Conservation (phyloP, 2,888 invertebrate species). For the Lutraria lutraria region DNA sequence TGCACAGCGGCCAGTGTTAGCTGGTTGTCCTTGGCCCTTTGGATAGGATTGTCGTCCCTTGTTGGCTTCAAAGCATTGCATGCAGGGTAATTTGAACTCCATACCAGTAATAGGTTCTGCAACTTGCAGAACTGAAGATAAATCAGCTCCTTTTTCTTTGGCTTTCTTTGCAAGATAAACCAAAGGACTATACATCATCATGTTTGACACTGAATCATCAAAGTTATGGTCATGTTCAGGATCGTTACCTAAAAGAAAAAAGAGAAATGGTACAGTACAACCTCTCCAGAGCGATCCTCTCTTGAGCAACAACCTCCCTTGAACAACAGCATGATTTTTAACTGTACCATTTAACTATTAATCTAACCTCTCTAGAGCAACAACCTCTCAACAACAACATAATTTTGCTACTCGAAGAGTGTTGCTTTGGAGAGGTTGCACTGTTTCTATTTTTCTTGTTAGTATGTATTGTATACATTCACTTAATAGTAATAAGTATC, state of each 20-base stretch:
- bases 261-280: neutral
- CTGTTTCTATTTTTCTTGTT: too few species aligned
- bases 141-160: constrained; percentile 24
- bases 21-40: neutral
- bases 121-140: neutral
- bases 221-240: neutral
- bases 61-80: constrained; percentile 50
- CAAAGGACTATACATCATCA: constrained; percentile 24
- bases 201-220: neutral
- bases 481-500: neutral
- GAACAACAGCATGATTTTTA: too few species aligned
- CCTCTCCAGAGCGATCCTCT: too few species aligned
- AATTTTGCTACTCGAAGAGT: too few species aligned
- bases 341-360: too few species aligned
- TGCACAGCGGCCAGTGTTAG: neutral
- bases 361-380: too few species aligned
- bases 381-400: too few species aligned
- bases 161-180: neutral
- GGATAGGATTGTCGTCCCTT: neutral
- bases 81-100: constrained; percentile 38
- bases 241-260: neutral
- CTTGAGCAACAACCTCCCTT: too few species aligned
- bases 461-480: neutral
- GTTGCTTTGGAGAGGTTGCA: too few species aligned
- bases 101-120: neutral